Conservation (phyloP, 2,113 vertebrate genomes). For the Eira barbara region DNA sequence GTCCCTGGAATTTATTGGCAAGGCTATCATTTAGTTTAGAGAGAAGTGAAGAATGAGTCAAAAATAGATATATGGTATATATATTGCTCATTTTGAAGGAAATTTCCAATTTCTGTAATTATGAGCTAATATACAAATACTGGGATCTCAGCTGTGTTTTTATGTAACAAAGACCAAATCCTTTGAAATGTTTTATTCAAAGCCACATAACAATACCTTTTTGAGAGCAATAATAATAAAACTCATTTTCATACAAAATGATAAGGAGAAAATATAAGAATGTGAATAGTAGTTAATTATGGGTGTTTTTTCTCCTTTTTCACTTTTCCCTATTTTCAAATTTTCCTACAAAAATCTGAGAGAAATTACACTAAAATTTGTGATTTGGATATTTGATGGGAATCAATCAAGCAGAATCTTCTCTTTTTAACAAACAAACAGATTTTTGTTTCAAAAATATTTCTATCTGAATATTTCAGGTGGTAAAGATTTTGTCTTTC, state of each 20-base stretch:
- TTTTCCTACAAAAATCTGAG: background rate
- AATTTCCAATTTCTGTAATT: background rate
- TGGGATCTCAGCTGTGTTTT: background rate
- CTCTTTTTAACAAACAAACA: background rate
- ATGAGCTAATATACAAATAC: background rate
- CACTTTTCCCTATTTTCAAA: conserved; percentile 12
- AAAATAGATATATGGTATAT: background rate
- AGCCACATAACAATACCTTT: background rate
- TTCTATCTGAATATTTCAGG: background rate
- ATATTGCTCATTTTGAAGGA: background rate
- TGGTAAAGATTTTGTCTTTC: conserved; percentile 5
- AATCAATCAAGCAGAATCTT: background rate
- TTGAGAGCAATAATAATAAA: background rate
- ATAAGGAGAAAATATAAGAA: background rate
- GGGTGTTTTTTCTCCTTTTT: background rate
- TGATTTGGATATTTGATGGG: background rate
- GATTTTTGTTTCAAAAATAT: background rate
- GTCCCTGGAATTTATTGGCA: background rate
- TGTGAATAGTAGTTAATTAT: background rate
- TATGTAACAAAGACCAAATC: background rate
- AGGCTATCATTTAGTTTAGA: background rate
- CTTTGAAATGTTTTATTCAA: background rate
- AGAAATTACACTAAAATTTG: background rate
- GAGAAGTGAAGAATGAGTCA: background rate
- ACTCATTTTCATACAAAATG: background rate